Base-by-base conservation (phyloP, 2,888 invertebrate species). In the Phorcus lineatus region DNA sequence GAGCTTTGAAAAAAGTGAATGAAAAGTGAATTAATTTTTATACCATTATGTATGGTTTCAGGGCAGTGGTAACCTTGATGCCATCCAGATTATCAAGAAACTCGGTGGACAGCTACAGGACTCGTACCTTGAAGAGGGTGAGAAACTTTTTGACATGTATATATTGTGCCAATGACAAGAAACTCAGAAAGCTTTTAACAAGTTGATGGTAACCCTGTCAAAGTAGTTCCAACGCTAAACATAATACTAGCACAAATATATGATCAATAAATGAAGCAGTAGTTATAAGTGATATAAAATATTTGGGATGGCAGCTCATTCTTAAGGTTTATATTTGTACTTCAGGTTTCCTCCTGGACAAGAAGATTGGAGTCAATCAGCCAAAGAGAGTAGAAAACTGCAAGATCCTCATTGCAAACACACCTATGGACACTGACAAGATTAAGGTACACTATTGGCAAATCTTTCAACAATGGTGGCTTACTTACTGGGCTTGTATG, bases 391-490 rank as follows among this genome's bases (percentile, higher is more conserved):
- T 99, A 86, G 97, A 98, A 91, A 98, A 99, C 91, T 99, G 99
- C 0, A 96, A 96, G 91, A 99, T 99, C 91, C 95, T 99, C 31
- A 97, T 99, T 89, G 99, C 99, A 16, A 99, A 99, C 93, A 99
- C 99, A 13, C 98, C 99, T 0, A 99, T 99, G 99, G 99, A 99
- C 94, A 98, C 99, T 0, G 99, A 99, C 92, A 99, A 99, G 94
- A 98, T 99, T 87, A 99, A 99, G 95, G 92, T 93, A 80, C 77
- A 83, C 52, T 11, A 36, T 36, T 36, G n/a, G n/a, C n/a, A n/a
- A n/a, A n/a, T 36, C 7, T 7, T 36, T 36, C 7, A 36, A 36
- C 36, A 36, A 36, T 36, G n/a, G n/a, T n/a, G n/a, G n/a, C n/a
- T n/a, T n/a, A n/a, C n/a, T n/a, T n/a, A n/a, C n/a, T n/a, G n/a